A percentile compares a stretch with the other conserved stretches of the same genome.
Evolutionary conservation across 2,888 invertebrate genomes (phyloP).

Genomic region (Nomada lathburiana): DNA sequence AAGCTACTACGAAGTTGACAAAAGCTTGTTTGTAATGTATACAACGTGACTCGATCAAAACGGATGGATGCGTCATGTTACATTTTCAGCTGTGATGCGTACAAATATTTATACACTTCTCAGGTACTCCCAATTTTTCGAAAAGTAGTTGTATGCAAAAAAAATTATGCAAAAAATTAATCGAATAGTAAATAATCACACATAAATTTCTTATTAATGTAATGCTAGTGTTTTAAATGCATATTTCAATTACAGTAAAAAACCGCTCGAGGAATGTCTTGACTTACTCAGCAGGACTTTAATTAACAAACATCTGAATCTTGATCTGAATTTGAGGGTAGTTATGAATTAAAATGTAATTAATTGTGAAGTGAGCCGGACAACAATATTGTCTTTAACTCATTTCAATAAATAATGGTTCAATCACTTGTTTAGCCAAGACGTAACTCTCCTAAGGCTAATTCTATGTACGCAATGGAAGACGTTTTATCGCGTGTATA

Average conservation of each 20-base stretch:
- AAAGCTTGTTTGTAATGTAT: constrained; percentile 6
- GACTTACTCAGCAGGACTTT: neutral
- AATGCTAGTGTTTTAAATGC: neutral
- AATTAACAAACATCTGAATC: no score
- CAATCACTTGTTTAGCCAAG: no score
- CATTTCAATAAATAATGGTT: no score
- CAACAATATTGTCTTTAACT: no score
- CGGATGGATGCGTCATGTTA: constrained; percentile 8
- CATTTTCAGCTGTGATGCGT: constrained; percentile 5
- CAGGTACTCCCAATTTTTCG: neutral
- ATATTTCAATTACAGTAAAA: neutral
- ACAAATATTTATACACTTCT: neutral
- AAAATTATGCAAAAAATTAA: neutral
- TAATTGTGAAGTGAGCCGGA: no score
- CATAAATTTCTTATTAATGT: neutral
- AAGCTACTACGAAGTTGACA: constrained; percentile 13
- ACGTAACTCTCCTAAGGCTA: neutral
- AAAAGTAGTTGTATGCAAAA: neutral
- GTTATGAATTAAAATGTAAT: no score
- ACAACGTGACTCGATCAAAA: constrained; percentile 21
- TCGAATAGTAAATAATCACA: neutral
- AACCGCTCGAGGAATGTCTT: neutral
- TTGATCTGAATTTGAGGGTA: no score
- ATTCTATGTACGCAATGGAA: neutral
- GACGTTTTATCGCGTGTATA: neutral